These are phyloP conservation scores for Lymantria monacha DNA, from an alignment of 2,888 invertebrate species.

Conservation along the genomic window DNA sequence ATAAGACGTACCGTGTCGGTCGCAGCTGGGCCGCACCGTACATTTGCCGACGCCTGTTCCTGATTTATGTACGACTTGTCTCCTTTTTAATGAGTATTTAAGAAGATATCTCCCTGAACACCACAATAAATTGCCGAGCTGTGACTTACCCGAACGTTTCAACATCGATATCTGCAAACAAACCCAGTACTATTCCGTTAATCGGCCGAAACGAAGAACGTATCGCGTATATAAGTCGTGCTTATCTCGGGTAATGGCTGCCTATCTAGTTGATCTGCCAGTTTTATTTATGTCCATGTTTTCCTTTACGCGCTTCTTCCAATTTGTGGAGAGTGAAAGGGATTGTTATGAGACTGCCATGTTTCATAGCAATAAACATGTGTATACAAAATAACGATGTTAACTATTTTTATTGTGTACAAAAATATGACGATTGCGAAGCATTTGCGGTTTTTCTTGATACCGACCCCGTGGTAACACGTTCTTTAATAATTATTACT, in stretches of 20 bases:
- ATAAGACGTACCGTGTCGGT: constrained; percentile 62
- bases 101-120: constrained; percentile 77
- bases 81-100: constrained; percentile 82
- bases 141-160: constrained; percentile 74
- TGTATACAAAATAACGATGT: constrained; percentile 78
- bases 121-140: constrained; percentile 75
- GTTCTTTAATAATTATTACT: too few relatives aligned
- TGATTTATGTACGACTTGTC: constrained; percentile 82
- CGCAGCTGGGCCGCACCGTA: constrained; percentile 41
- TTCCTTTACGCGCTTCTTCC: constrained; percentile 80
- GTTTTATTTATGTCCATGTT: constrained; percentile 81
- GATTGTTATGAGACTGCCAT: constrained; percentile 80
- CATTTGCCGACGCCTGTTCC: constrained; percentile 54
- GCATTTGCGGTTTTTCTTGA: too few relatives aligned
- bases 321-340: constrained; percentile 82
- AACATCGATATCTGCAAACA: constrained; percentile 78
- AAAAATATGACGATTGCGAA: constrained; percentile 50
- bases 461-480: too few relatives aligned
- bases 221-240: constrained; percentile 76
- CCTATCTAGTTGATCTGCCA: constrained; percentile 81
- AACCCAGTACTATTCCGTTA: constrained; percentile 74
- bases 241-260: constrained; percentile 79
- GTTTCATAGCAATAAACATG: constrained; percentile 81
- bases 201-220: constrained; percentile 71
- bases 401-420: constrained; percentile 60